Conservation (phyloP, 2,113 vertebrate species). For the Sylvia atricapilla region DNA sequence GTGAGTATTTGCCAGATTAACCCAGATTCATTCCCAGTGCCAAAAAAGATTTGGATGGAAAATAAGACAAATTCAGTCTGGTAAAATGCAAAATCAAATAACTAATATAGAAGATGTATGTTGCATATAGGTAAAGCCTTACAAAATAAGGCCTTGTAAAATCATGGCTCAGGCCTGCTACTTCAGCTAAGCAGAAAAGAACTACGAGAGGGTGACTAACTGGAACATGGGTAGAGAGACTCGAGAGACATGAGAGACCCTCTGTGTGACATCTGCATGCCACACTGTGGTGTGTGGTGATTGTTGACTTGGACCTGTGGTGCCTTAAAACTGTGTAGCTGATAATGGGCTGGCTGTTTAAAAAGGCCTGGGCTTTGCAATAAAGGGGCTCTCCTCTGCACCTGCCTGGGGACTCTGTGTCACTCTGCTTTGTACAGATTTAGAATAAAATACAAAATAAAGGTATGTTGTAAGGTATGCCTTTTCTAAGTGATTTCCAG, state of each 20-base stretch:
- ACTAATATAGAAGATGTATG: background rate
- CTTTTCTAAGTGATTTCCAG: background rate
- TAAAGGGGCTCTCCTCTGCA: background rate
- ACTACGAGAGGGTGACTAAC: background rate
- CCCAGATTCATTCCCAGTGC: background rate
- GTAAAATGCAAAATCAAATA: background rate
- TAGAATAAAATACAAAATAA: background rate
- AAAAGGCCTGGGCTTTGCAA: background rate
- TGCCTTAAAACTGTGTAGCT: background rate
- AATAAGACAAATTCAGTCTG: background rate
- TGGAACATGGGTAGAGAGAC: background rate
- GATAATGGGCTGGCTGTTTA: background rate
- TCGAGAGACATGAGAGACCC: background rate
- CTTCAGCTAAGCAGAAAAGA: background rate
- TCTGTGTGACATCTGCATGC: accelerated
- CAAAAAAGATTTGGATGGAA: background rate
- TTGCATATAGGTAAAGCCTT: background rate
- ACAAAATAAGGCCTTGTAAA: background rate
- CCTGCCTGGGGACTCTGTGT: background rate
- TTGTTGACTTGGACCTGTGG: background rate
- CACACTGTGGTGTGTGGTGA: accelerated
- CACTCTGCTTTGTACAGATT: accelerated
- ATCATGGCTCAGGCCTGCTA: background rate
- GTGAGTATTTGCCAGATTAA: background rate
- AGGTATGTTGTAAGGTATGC: background rate